phyloP scores from a whole-genome alignment of 2,113 vertebrate species.

The Spilogale gracilis region DNA sequence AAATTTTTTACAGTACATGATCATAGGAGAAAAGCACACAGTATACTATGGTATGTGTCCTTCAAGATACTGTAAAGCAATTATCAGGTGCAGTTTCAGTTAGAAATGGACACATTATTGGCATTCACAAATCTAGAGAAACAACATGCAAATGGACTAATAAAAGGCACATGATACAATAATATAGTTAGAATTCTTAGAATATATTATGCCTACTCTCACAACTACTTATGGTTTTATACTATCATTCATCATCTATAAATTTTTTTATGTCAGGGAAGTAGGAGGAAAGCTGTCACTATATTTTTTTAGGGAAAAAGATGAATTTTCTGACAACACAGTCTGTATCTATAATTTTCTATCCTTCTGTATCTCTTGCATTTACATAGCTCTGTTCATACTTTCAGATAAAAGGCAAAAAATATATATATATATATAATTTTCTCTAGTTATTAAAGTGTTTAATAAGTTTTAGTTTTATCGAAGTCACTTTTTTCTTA shows the following conservation, averaged over 20 bases:
- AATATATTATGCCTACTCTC: slow-evolving; percentile 12
- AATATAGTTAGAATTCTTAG: slow-evolving; percentile 1
- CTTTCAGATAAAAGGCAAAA: background rate
- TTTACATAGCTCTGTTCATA: slow-evolving; percentile 25
- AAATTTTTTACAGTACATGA: background rate
- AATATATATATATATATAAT: background rate
- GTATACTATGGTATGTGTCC: background rate
- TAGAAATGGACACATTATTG: background rate
- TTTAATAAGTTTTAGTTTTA: slow-evolving; percentile 57
- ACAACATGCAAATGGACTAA: background rate
- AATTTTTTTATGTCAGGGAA: slow-evolving; percentile 48
- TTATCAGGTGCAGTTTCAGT: background rate
- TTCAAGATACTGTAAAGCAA: background rate
- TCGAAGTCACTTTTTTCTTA: slow-evolving; percentile 17
- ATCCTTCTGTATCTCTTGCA: background rate
- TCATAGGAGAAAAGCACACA: background rate
- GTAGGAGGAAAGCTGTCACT: slow-evolving; percentile 67
- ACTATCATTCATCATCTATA: slow-evolving; percentile 43
- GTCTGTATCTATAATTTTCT: slow-evolving; percentile 57
- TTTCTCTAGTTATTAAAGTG: background rate
- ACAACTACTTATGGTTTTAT: slow-evolving; percentile 51
- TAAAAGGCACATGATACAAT: background rate
- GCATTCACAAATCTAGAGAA: background rate
- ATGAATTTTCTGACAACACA: slow-evolving; percentile 64
- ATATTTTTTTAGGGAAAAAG: slow-evolving; percentile 59